phyloP scores from a whole-genome alignment of 2,888 invertebrate species.

The Leptinotarsa haldemani region DNA sequence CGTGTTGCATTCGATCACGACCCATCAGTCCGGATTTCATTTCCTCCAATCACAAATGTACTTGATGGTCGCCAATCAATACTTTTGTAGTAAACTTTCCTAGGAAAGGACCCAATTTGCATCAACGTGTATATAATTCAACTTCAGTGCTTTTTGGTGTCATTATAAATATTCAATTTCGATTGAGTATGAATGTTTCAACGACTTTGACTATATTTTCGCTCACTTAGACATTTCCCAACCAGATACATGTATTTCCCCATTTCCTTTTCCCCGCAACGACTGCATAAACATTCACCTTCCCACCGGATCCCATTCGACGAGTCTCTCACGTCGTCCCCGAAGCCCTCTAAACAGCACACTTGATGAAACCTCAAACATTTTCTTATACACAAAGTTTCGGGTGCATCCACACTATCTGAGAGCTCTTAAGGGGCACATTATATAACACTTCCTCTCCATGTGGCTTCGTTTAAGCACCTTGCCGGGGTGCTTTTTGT shows the following conservation, averaged over 20 bases:
- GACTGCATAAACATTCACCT: constrained; percentile 4
- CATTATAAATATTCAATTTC: too few species aligned
- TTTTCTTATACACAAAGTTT: constrained; percentile 46
- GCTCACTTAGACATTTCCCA: not conserved
- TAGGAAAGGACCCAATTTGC: too few species aligned
- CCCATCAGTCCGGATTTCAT: too few species aligned
- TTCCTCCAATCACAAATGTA: too few species aligned
- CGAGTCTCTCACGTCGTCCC: constrained; percentile 37
- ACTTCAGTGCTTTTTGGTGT: too few species aligned
- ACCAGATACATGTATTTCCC: not conserved
- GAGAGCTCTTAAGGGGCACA: constrained; percentile 51
- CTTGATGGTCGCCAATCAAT: too few species aligned
- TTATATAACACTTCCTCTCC: constrained; percentile 46
- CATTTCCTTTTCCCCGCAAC: not conserved
- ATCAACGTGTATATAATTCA: too few species aligned
- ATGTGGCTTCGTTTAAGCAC: constrained; percentile 35
- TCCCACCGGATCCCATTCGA: not conserved
- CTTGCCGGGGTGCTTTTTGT: constrained; percentile 43
- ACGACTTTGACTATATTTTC: too few species aligned
- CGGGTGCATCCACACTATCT: constrained; percentile 39
- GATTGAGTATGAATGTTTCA: too few species aligned
- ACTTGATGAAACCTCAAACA: constrained; percentile 25
- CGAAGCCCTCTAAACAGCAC: constrained; percentile 44
- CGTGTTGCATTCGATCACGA: too few species aligned
- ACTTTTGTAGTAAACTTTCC: too few species aligned